phyloP scores from a whole-genome alignment of 2,113 vertebrate genomes.

The Chascanopsetta lugubris region DNA sequence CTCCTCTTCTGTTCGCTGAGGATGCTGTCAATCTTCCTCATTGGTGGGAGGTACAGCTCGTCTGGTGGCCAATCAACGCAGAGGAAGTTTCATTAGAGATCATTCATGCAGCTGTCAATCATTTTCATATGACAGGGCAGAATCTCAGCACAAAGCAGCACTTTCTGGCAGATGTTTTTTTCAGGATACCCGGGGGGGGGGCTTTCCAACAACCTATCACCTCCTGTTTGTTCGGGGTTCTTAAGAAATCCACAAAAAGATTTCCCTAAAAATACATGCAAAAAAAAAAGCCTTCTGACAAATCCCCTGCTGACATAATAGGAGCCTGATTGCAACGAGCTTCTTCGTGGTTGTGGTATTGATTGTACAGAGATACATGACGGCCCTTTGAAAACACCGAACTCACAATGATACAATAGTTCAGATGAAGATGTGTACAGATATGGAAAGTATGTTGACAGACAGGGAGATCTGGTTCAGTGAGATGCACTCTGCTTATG shows the following conservation, averaged over 20 bases:
- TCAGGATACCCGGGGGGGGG: constrained; percentile 12
- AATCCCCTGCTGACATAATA: background rate
- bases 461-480: background rate
- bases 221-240: constrained; percentile 33
- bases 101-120: constrained; percentile 43
- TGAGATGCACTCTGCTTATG: background rate
- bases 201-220: constrained; percentile 24
- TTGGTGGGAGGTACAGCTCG: constrained; percentile 90
- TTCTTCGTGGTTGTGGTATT: no score
- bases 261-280: background rate
- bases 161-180: constrained; percentile 18
- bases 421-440: constrained; percentile 1
- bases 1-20: constrained; percentile 91
- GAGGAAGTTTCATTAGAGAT: constrained; percentile 44
- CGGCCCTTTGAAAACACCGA: no score
- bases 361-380: no score
- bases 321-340: constrained; percentile 20
- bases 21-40: constrained; percentile 92
- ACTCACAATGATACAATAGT: background rate
- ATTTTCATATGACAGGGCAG: constrained; percentile 40
- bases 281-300: background rate
- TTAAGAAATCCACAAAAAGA: constrained; percentile 14
- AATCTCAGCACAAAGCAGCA: constrained; percentile 36
- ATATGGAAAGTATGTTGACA: constrained; percentile 2
- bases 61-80: constrained; percentile 74